A percentile compares a stretch with the other conserved stretches of the same genome.
Conservation (phyloP, 2,888 invertebrate species). For the Clanis bilineata region DNA sequence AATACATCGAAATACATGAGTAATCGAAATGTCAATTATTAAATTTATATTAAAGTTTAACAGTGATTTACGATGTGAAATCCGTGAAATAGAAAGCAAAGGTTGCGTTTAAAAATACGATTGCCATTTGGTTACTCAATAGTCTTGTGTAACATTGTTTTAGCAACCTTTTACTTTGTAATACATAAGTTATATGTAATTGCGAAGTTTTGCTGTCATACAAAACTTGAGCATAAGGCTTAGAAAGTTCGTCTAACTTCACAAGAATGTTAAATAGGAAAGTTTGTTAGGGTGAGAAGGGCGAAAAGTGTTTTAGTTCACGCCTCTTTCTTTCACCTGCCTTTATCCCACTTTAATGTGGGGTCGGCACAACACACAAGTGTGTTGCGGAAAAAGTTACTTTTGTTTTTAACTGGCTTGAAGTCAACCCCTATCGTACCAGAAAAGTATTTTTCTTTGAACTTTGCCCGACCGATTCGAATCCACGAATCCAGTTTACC, state of each 20-base stretch:
- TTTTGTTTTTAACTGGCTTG: no score
- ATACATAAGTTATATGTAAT: constrained; percentile 1
- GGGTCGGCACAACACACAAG: no score
- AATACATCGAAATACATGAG: no score
- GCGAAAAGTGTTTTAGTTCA: neutral
- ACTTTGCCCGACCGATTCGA: no score
- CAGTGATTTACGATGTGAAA: constrained; percentile 43
- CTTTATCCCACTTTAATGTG: no score
- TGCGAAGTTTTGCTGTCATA: constrained; percentile 6
- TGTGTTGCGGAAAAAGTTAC: neutral
- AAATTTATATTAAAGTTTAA: constrained; percentile 2
- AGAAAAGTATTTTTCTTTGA: no score
- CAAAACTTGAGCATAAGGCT: constrained; percentile 2
- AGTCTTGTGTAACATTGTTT: neutral
- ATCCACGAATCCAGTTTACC: no score
- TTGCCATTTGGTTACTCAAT: constrained; percentile 4
- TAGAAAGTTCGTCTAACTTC: constrained; percentile 7
- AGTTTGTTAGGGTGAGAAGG: neutral
- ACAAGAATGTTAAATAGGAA: constrained; percentile 6
- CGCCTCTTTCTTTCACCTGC: no score
- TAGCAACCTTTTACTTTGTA: neutral
- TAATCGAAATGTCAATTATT: neutral
- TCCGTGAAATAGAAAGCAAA: constrained; percentile 1
- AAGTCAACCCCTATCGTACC: no score
- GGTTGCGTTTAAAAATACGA: constrained; percentile 26